A percentile compares a stretch with the other conserved stretches of the same genome.
phyloP scores from a whole-genome alignment of 2,113 vertebrate species.

The Spea bombifrons region DNA sequence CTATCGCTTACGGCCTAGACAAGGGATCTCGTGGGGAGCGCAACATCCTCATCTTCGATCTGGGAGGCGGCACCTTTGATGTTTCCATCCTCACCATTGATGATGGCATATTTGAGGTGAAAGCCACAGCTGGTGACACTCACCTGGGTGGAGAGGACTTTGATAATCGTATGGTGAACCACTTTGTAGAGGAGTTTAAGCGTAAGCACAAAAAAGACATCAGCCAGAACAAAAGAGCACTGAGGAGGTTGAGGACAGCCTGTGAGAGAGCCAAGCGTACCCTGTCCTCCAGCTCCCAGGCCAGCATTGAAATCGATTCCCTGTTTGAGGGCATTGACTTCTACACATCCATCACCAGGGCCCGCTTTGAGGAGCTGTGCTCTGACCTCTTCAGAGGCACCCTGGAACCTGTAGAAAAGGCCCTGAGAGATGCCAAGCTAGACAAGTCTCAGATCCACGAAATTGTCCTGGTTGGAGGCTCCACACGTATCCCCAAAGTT shows the following conservation, averaged over 20 bases:
- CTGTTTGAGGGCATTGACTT: background rate
- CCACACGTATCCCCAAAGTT: conserved; percentile 48
- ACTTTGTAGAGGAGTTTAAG: conserved; percentile 11
- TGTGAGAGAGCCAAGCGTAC: conserved; percentile 6
- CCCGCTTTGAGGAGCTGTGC: conserved; percentile 37
- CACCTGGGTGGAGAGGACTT: conserved; percentile 26
- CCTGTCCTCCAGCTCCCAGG: conserved; percentile 33
- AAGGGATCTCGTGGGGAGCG: conserved; percentile 34
- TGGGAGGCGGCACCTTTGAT: conserved; percentile 49
- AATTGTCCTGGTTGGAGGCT: conserved; percentile 46
- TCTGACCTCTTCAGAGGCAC: conserved; percentile 47
- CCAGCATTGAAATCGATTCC: conserved; percentile 1
- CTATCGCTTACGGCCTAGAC: conserved; percentile 49
- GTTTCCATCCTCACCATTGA: conserved; percentile 45
- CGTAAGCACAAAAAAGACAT: conserved; percentile 34
- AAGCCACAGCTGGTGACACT: conserved; percentile 5
- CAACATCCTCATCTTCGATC: conserved; percentile 49
- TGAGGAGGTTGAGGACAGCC: conserved; percentile 31
- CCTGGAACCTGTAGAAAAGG: conserved; percentile 48
- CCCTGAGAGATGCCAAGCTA: conserved; percentile 46
- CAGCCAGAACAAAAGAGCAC: background rate
- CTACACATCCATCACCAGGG: background rate
- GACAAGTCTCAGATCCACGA: conserved; percentile 50
- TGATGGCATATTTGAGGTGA: conserved; percentile 11
- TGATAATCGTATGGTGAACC: conserved; percentile 15